These are phyloP conservation scores for Megaleporinus macrocephalus DNA, from an alignment of 2,113 vertebrate genomes.

Conservation along the genomic window DNA sequence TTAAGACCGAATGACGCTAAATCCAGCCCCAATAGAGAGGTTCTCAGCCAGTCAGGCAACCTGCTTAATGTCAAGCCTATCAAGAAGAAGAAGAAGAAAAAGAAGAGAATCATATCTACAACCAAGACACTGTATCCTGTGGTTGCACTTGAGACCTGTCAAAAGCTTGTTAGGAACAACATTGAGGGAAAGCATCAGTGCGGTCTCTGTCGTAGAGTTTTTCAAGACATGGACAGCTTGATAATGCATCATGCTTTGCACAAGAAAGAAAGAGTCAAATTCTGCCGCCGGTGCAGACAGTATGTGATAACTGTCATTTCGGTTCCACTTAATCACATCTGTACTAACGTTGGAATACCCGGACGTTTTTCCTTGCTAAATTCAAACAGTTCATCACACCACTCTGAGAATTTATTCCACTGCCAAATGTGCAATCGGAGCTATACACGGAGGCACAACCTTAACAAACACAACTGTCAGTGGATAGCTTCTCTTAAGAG, in stretches of 20 bases:
- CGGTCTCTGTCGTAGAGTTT: conserved; percentile 74
- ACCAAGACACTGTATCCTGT: conserved; percentile 78
- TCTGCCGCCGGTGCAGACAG: conserved; percentile 75
- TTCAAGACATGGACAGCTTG: conserved; percentile 70
- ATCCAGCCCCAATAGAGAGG: conserved; percentile 43
- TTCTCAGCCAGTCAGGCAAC: conserved; percentile 63
- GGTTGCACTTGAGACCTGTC: conserved; percentile 78
- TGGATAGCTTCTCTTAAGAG: conserved; percentile 41
- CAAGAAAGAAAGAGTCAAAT: conserved; percentile 77
- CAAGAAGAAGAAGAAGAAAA: conserved; percentile 54
- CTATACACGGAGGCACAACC: conserved; percentile 74
- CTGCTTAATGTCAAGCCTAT: conserved; percentile 57
- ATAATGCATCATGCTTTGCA: conserved; percentile 79
- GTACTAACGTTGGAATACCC: conserved; percentile 47
- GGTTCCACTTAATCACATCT: conserved; percentile 71
- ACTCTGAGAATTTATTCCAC: conserved; percentile 61
- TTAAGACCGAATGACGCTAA: conserved; percentile 60
- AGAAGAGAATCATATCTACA: conserved; percentile 65
- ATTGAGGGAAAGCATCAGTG: conserved; percentile 73
- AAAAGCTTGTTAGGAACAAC: conserved; percentile 68
- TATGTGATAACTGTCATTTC: conserved; percentile 73
- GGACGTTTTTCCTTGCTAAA: conserved; percentile 29
- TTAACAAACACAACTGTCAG: conserved; percentile 76
- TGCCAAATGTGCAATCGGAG: conserved; percentile 77
- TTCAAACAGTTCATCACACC: not conserved